phyloP scores from a whole-genome alignment of 2,797 vertebrate species.

The Characodon lateralis region DNA sequence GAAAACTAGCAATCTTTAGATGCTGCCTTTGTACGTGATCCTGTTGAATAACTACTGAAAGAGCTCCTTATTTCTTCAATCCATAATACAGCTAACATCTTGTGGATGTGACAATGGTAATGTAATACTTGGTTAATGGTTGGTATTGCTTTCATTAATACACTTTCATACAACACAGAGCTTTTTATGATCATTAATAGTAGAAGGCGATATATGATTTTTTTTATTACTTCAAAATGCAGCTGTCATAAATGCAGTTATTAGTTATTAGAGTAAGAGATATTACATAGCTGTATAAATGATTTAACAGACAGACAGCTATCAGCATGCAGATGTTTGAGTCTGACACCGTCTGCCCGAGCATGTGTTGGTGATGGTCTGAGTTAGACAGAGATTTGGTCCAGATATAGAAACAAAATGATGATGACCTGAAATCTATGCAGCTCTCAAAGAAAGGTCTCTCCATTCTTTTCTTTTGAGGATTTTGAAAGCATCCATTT shows the following conservation, averaged over 20 bases:
- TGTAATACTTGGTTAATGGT: background rate
- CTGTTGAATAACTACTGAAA: constrained; percentile 34
- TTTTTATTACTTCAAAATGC: background rate
- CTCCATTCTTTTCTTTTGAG: constrained; percentile 6
- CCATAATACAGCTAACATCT: background rate
- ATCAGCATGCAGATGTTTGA: constrained; percentile 23
- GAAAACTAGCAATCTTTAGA: constrained; percentile 31
- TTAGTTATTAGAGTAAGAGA: background rate
- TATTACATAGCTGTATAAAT: constrained; percentile 28
- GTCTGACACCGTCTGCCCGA: constrained; percentile 19
- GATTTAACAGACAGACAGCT: constrained; percentile 26
- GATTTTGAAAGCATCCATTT: constrained; percentile 29
- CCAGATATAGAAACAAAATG: constrained; percentile 18
- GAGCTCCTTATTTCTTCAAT: constrained; percentile 12
- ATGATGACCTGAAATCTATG: constrained; percentile 22
- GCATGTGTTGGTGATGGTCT: constrained; percentile 15
- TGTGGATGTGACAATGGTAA: background rate
- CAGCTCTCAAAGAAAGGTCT: constrained; percentile 1
- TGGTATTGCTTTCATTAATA: background rate
- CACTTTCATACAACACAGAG: background rate
- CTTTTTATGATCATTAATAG: background rate
- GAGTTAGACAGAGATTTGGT: constrained; percentile 21
- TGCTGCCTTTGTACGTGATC: constrained; percentile 20
- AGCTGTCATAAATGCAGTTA: constrained; percentile 24
- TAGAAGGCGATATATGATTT: background rate